These are phyloP conservation scores for Bufotes viridis DNA, from an alignment of 2,797 vertebrate species.

Conservation along the genomic window DNA sequence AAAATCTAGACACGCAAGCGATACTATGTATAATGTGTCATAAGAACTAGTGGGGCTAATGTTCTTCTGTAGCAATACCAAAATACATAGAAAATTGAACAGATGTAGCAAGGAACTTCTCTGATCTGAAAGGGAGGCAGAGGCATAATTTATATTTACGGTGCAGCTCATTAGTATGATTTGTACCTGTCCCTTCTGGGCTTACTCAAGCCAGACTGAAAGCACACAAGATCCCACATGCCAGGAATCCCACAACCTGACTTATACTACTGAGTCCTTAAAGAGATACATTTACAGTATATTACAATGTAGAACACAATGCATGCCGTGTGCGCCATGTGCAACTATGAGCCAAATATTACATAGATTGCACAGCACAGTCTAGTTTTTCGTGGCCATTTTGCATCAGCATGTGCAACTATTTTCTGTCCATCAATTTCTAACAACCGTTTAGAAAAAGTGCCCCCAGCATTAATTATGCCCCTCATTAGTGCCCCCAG, in stretches of 20 bases:
- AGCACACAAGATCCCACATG: slow-evolving; percentile 60
- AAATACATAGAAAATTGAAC: slow-evolving; percentile 25
- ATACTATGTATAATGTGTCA: not conserved
- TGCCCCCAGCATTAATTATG: no score
- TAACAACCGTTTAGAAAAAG: no score
- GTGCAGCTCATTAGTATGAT: slow-evolving; percentile 62
- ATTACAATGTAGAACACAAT: slow-evolving; percentile 8
- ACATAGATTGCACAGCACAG: no score
- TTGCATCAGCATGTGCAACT: no score
- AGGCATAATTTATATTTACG: slow-evolving; percentile 53
- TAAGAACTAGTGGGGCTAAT: not conserved
- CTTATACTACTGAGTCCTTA: slow-evolving; percentile 41
- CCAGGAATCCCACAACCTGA: slow-evolving; percentile 56
- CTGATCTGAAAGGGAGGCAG: slow-evolving; percentile 29
- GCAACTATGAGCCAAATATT: slow-evolving; percentile 11
- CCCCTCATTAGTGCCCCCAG: no score
- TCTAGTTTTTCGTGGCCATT: no score
- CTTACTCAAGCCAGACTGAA: slow-evolving; percentile 57
- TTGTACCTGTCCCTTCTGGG: slow-evolving; percentile 62
- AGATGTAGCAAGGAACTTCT: slow-evolving; percentile 46
- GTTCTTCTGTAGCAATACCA: not conserved
- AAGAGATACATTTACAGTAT: slow-evolving; percentile 38
- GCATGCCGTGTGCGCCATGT: not conserved
- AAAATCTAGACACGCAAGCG: not conserved
- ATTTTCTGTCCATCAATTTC: no score